Conservation (phyloP, 64 coral and sea anemone species). For the Montipora capricornis region DNA sequence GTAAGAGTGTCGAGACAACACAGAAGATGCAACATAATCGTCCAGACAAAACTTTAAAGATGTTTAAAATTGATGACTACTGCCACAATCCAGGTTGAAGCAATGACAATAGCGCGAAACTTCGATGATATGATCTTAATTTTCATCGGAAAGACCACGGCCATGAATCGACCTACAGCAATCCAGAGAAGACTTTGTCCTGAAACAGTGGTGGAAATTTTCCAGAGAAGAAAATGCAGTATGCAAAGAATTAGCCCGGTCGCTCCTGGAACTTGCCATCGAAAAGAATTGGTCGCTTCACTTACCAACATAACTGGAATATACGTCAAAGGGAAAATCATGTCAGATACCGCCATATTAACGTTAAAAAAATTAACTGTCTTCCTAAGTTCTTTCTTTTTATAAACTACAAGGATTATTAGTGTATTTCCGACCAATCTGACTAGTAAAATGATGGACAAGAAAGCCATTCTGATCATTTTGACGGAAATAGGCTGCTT, state of each 20-base stretch:
- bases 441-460: not conserved
- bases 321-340: not conserved
- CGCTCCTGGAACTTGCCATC: not conserved
- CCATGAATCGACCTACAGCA: slow-evolving; percentile 34
- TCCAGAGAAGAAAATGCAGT: not conserved
- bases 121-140: not conserved
- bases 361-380: slow-evolving; percentile 46
- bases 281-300: not conserved
- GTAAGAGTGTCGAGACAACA: no score
- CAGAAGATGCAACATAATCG: no score
- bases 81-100: slow-evolving; percentile 24
- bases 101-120: not conserved
- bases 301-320: not conserved
- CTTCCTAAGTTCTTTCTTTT: not conserved
- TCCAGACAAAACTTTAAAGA: not conserved
- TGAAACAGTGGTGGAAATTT: not conserved
- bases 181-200: slow-evolving; percentile 40
- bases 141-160: slow-evolving; percentile 43
- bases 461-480: not conserved
- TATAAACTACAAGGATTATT: slow-evolving; percentile 25
- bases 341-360: slow-evolving; percentile 58
- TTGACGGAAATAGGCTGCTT: no score
- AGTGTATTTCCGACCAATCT: slow-evolving; percentile 45
- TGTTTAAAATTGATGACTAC: not conserved
- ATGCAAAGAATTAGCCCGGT: slow-evolving; percentile 31